These are phyloP conservation scores for Agrypnia vestita DNA, from an alignment of 1,140 invertebrate species.

Conservation along the genomic window DNA sequence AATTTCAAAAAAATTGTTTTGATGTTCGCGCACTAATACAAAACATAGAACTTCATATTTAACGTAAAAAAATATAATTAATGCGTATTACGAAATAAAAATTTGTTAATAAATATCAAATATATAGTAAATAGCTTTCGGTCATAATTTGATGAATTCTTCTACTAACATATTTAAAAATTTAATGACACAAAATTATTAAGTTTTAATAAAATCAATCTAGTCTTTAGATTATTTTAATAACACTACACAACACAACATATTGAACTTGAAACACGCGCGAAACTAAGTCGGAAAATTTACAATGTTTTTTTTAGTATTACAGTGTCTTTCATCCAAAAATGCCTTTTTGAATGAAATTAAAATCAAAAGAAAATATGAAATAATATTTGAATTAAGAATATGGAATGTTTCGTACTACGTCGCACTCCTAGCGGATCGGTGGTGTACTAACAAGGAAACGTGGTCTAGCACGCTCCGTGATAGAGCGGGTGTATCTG, in stretches of 20 bases:
- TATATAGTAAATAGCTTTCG: too few relatives aligned
- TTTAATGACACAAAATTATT: background rate
- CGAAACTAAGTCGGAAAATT: background rate
- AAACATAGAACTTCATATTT: too few relatives aligned
- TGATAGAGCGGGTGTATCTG: slow-evolving; percentile 36
- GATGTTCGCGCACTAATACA: too few relatives aligned
- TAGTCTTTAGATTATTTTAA: background rate
- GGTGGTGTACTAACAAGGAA: slow-evolving; percentile 56
- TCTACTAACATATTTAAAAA: too few relatives aligned
- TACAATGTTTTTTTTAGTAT: background rate
- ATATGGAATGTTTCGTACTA: slow-evolving; percentile 45
- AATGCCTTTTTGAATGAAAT: background rate
- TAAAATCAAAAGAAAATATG: slow-evolving; percentile 19
- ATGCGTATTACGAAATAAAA: too few relatives aligned
- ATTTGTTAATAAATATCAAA: too few relatives aligned
- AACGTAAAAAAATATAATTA: too few relatives aligned
- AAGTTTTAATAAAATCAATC: too few relatives aligned
- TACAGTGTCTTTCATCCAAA: background rate
- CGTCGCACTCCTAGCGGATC: slow-evolving; percentile 57
- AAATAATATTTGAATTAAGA: slow-evolving; percentile 24
- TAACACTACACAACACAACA: slow-evolving; percentile 37
- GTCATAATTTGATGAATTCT: too few relatives aligned
- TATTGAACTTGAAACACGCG: slow-evolving; percentile 39
- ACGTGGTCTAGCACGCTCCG: slow-evolving; percentile 30
- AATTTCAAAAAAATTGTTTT: too few relatives aligned